These are phyloP conservation scores for Chelonia mydas DNA, from an alignment of 2,797 vertebrate species.

Conservation along the genomic window DNA sequence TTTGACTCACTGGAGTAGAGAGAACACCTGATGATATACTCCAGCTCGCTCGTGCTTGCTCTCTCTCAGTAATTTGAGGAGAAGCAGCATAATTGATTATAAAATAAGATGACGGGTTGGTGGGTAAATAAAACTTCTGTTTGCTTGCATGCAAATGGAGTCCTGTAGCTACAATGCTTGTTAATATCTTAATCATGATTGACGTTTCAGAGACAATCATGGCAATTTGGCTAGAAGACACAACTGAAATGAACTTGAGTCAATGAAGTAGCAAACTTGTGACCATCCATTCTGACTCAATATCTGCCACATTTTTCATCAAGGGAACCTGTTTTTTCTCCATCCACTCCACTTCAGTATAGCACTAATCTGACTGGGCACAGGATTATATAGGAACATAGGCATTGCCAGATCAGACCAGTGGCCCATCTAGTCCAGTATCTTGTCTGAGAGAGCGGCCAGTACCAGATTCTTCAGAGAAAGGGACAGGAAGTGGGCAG, in stretches of 20 bases:
- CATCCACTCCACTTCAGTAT: not conserved
- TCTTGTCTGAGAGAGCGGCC: not conserved
- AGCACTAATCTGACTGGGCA: fast-evolving
- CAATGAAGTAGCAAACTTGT: not conserved
- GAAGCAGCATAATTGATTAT: not conserved
- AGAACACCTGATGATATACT: not conserved
- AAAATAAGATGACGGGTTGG: constrained; percentile 60
- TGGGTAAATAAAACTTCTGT: constrained; percentile 46
- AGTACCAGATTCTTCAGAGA: not conserved
- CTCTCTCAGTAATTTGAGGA: not conserved
- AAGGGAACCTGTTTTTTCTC: not conserved
- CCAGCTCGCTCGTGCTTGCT: not conserved
- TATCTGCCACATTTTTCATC: not conserved
- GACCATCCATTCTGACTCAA: not conserved
- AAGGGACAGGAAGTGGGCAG: not conserved
- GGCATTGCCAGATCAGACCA: not conserved
- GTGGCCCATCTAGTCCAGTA: not conserved
- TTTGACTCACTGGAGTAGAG: not conserved
- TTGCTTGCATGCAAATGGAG: constrained; percentile 41
- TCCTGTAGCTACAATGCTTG: not conserved
- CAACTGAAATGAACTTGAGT: not conserved
- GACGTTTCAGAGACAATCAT: constrained; percentile 32
- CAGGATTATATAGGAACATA: not conserved
- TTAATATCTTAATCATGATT: constrained; percentile 67
- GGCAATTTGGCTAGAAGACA: constrained; percentile 51